Percentiles rank a stretch among this genome's conserved stretches.
Evolutionary conservation across 2,113 vertebrate genomes (phyloP).

Genomic region (Lontra canadensis): DNA sequence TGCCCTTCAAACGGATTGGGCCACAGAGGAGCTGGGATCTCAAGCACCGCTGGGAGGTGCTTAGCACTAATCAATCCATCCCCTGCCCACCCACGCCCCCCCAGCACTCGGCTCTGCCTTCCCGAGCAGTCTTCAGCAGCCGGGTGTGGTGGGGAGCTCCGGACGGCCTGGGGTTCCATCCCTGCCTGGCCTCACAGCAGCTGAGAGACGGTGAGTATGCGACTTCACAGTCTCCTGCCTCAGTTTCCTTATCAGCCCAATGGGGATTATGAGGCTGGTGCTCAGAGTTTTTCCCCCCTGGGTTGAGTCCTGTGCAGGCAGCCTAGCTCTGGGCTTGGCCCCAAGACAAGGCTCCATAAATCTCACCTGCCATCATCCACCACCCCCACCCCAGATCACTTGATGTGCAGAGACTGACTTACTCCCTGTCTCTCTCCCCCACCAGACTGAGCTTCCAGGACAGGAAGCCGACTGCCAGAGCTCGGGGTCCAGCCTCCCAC

Average conservation of each 20-base stretch:
- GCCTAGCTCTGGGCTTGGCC: not conserved
- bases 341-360: not conserved
- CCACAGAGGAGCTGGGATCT: constrained; percentile 67
- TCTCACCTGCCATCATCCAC: not conserved
- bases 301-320: not conserved
- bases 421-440: constrained; percentile 26
- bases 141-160: constrained; percentile 57
- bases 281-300: not conserved
- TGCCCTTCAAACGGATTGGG: constrained; percentile 75
- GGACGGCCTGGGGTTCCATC: not conserved
- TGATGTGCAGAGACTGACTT: not conserved
- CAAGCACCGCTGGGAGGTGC: constrained; percentile 70
- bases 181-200: not conserved
- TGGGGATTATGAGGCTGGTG: not conserved
- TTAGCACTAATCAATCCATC: constrained; percentile 59
- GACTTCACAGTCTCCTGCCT: not conserved
- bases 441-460: constrained; percentile 36
- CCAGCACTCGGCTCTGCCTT: constrained; percentile 52
- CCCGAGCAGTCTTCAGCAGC: constrained; percentile 48
- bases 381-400: not conserved
- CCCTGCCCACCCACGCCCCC: constrained; percentile 64
- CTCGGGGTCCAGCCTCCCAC: not conserved
- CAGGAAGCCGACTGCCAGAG: not conserved
- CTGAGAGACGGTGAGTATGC: constrained; percentile 50
- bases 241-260: constrained; percentile 37